Evolutionary conservation across 2,888 invertebrate species (phyloP).

Genomic region (Cordylochernes scorpioides): DNA sequence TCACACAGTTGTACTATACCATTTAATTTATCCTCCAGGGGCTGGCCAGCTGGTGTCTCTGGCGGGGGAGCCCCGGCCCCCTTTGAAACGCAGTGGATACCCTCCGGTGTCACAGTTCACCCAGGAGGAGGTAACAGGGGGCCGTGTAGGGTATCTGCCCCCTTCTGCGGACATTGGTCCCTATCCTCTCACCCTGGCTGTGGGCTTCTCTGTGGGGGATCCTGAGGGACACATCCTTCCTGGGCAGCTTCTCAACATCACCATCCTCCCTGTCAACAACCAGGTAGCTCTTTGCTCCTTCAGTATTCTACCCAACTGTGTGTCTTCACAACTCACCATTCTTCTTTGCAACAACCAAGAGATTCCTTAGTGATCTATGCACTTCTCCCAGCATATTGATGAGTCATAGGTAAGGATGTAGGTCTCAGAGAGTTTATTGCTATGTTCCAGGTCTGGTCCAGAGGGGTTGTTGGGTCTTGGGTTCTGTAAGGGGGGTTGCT

Average conservation of each 20-base stretch:
- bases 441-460: too few species aligned
- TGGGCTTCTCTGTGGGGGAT: conserved; percentile 20
- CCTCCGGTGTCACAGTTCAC: conserved; percentile 18
- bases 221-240: conserved; percentile 18
- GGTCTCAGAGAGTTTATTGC: too few species aligned
- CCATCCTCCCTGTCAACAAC: conserved; percentile 21
- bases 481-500: too few species aligned
- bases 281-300: conserved; percentile 11
- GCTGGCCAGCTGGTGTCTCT: conserved; percentile 20
- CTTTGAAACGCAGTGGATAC: conserved; percentile 16
- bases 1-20: too few species aligned
- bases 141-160: conserved; percentile 22
- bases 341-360: too few species aligned
- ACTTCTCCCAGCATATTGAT: too few species aligned
- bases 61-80: conserved; percentile 17
- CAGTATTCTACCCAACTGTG: too few species aligned
- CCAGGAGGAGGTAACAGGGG: conserved; percentile 21
- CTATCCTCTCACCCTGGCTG: conserved; percentile 10
- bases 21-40: conserved; percentile 12
- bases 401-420: too few species aligned
- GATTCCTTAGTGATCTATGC: too few species aligned
- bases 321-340: too few species aligned
- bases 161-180: conserved; percentile 21
- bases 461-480: too few species aligned
- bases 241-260: conserved; percentile 19